Evolutionary conservation across 2,113 vertebrate genomes (phyloP).

Genomic region (Helogale parvula): DNA sequence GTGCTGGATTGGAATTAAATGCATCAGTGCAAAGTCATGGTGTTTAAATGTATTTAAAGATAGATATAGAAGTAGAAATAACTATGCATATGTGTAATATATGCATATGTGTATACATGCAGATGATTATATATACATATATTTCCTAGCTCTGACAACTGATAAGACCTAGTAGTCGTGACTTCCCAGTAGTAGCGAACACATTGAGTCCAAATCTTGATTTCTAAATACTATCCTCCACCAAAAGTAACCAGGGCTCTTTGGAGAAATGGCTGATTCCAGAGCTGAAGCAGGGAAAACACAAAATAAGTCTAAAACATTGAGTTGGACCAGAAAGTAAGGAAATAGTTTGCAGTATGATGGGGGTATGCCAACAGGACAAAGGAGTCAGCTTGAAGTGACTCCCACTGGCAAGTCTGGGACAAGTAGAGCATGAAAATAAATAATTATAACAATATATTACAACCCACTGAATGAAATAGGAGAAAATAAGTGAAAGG

Average conservation of each 20-base stretch:
- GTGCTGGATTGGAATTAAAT: neutral
- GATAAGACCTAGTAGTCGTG: neutral
- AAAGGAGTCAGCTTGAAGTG: neutral
- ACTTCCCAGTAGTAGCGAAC: neutral
- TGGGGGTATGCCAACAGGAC: neutral
- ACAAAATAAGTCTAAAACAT: neutral
- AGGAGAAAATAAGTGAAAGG: neutral
- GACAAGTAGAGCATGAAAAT: neutral
- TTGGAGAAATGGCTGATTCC: neutral
- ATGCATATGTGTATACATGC: neutral
- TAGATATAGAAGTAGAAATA: neutral
- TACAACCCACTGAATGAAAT: neutral
- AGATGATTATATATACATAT: no score
- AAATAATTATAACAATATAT: slow-evolving; percentile 13
- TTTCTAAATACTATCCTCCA: neutral
- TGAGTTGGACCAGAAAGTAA: neutral
- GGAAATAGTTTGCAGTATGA: neutral
- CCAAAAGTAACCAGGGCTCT: neutral
- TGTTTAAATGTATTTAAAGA: neutral
- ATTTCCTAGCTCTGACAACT: neutral
- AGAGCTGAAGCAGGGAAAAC: slow-evolving; percentile 13
- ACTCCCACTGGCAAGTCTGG: neutral
- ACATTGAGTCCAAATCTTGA: neutral
- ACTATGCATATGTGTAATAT: neutral
- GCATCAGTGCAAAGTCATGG: neutral